Percentiles rank a stretch among this genome's conserved stretches.
These are phyloP conservation scores for Prionailurus viverrinus DNA, from an alignment of 2,113 vertebrate genomes.

Conservation along the genomic window DNA sequence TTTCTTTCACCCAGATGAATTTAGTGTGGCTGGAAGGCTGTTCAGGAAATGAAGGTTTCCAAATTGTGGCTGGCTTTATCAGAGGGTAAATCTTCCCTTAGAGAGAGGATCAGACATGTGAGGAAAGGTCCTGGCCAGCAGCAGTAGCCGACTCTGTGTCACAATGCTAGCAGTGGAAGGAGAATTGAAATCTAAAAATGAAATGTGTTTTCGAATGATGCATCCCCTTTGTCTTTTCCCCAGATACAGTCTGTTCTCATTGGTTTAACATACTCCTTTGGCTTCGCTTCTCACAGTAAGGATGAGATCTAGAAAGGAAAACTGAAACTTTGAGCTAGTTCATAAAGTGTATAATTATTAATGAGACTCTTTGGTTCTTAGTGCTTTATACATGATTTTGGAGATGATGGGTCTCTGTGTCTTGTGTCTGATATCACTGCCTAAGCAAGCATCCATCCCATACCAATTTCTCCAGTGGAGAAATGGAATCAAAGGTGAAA, in stretches of 20 bases:
- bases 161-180: background rate
- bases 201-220: background rate
- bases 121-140: constrained; percentile 37
- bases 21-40: constrained; percentile 18
- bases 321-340: constrained; percentile 44
- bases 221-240: constrained; percentile 16
- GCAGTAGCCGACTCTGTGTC: background rate
- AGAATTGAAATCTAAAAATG: constrained; percentile 45
- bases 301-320: background rate
- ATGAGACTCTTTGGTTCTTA: background rate
- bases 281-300: background rate
- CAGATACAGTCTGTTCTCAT: background rate
- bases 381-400: constrained; percentile 52
- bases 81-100: background rate
- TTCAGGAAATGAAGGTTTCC: constrained; percentile 56
- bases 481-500: constrained; percentile 79
- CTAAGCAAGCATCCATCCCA: constrained; percentile 61
- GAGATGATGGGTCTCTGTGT: background rate
- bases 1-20: constrained; percentile 44
- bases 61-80: constrained; percentile 61
- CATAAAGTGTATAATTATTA: constrained; percentile 58
- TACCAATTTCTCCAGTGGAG: constrained; percentile 17
- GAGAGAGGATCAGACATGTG: constrained; percentile 22
- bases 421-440: constrained; percentile 22
- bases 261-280: background rate